Percentiles rank a stretch among this genome's conserved stretches.
These are phyloP conservation scores for Eutrigla gurnardus DNA, from an alignment of 2,797 vertebrate species.

Conservation along the genomic window DNA sequence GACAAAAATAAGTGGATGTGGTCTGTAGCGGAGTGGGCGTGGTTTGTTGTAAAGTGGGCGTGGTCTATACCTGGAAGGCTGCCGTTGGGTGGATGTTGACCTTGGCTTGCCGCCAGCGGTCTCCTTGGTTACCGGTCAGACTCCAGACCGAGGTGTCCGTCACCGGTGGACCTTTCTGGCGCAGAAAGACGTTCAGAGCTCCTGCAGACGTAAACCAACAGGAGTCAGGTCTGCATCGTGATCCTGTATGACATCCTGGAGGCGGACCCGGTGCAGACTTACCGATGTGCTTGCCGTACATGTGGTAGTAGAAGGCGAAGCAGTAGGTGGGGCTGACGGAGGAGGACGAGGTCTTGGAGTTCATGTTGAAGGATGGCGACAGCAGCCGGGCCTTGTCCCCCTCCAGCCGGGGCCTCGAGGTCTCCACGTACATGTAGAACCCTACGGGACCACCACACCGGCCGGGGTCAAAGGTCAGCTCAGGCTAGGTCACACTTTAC, in stretches of 20 bases:
- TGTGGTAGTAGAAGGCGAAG: constrained; percentile 84
- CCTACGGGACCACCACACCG: constrained; percentile 74
- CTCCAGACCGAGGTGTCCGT: constrained; percentile 90
- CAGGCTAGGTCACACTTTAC: too few relatives aligned
- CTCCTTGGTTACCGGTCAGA: constrained; percentile 92
- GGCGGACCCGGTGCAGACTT: constrained; percentile 21
- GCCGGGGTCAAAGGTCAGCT: constrained; percentile 19
- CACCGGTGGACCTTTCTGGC: constrained; percentile 87
- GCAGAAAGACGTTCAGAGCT: constrained; percentile 90
- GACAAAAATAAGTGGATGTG: too few relatives aligned
- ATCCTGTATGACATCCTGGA: too few relatives aligned
- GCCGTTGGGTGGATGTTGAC: constrained; percentile 92
- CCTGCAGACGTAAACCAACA: constrained; percentile 75
- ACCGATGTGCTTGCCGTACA: constrained; percentile 94
- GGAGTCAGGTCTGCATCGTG: too few relatives aligned
- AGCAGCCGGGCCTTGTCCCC: constrained; percentile 93
- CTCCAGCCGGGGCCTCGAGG: constrained; percentile 90
- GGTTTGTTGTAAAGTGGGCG: background rate
- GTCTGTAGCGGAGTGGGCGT: too few relatives aligned
- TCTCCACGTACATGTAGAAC: constrained; percentile 98
- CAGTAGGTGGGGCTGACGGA: constrained; percentile 88
- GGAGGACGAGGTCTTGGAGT: constrained; percentile 90
- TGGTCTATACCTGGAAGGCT: constrained; percentile 89
- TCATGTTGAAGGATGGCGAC: constrained; percentile 92
- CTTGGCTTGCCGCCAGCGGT: constrained; percentile 92